These are phyloP conservation scores for Dendrocincla fuliginosa DNA, from an alignment of 2,797 vertebrate genomes.

Conservation along the genomic window DNA sequence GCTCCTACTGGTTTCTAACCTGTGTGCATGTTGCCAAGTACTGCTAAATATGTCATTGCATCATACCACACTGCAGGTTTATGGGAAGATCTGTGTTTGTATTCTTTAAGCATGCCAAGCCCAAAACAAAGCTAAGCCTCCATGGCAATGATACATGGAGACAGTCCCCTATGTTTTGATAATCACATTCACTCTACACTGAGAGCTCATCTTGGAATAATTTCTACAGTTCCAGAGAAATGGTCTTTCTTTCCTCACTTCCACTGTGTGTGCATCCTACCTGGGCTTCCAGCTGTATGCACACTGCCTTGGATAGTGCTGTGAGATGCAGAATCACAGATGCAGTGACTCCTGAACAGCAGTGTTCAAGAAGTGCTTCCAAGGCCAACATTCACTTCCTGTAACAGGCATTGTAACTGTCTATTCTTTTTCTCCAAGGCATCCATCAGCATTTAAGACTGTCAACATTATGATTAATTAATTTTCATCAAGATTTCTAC, in stretches of 20 bases:
- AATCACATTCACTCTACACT: rapidly evolving
- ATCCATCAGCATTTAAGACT: not conserved
- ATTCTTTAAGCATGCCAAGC: not conserved
- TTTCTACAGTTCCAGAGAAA: not conserved
- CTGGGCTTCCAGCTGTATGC: not conserved
- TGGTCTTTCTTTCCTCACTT: not conserved
- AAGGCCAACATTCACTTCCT: not conserved
- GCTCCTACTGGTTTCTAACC: not conserved
- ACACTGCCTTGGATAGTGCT: not conserved
- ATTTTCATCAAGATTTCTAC: not conserved
- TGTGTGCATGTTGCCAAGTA: not conserved
- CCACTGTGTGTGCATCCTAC: not conserved
- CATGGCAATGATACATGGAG: not conserved
- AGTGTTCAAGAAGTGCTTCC: not conserved
- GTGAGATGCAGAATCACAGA: not conserved
- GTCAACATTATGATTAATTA: not conserved
- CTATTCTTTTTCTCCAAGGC: not conserved
- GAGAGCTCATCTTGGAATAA: not conserved
- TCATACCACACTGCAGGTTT: not conserved
- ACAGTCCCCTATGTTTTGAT: rapidly evolving
- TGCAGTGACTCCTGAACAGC: not conserved
- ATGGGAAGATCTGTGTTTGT: not conserved
- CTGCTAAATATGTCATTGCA: not conserved
- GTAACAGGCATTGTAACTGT: not conserved
- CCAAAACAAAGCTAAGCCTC: not conserved